Evolutionary conservation across 2,888 invertebrate genomes (phyloP), one percentile per base, ranked within the genome.

Genomic region (Notodonta ziczac): DNA sequence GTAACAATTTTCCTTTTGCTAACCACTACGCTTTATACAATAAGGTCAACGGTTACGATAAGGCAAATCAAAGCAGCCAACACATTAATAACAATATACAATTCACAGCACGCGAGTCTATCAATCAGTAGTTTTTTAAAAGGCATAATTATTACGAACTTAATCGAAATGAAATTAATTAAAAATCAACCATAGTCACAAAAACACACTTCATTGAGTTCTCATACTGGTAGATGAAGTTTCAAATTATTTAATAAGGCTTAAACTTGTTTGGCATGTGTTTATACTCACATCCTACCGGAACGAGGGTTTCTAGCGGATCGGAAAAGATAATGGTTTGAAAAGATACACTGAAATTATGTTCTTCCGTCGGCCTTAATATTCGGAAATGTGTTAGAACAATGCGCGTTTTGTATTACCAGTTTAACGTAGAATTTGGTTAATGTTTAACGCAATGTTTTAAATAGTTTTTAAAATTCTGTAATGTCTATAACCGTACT

Each of bases 261-360:
- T 67, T 54, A 74, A 59, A 65, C 71, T 74, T 5, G 64, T 56
- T 58, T 72, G 69, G 65, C 67, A 66, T 32, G 12, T n/a, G 14
- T 57, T 59, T 61, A 59, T 62, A 57, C 57, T 62, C 59, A 75
- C 75, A 81, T 81, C 81, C 79, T 81, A 79, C 81, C 85, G 87
- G 88, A 89, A 89, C 80, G 42, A 74, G 74, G 84, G 87, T 88
- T 90, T 89, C 87, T 86, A 87, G 80, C 84, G 80, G 87, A 92
- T 91, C 90, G 88, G 88, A 88, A 91, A 82, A 84, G 83, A 88
- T 92, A 92, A 91, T 91, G 77, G 84, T 79, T 56, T 84, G 80
- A 84, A 88, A 86, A 85, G 86, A 89, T 87, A 81, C 74, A 85
- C 84, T 79, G 70, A 87, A 89, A 91, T 91, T 82, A 87, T 80